Base-by-base conservation (phyloP, 2,888 invertebrate species). In the Tinea pellionella region DNA sequence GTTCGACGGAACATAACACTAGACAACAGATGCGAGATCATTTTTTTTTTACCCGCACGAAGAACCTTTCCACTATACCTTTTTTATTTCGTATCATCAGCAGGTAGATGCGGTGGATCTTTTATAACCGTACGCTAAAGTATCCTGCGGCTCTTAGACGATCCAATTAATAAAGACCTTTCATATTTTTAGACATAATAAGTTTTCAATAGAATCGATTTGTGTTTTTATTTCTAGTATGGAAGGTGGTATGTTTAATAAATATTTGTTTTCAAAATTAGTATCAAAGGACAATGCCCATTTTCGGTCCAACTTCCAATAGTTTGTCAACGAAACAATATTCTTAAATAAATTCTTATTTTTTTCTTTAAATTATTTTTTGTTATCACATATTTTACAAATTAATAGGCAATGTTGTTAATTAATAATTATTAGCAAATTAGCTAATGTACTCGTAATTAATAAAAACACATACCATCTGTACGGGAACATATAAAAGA, bases 161-260 rank as follows among this genome's bases (percentile, higher is more conserved):
- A 75, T 75, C 74, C 79, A 81, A 83, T 84, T 78, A 78, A 70
- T 71, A 67, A 19, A 53, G n/a, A 42, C 18, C 47, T 32, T 47
- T 47, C 47, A 47, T 47, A 13, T 47, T 47, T 13, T 53, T 19
- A 53, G 53, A 53, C 53, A 47, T 47, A 47, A 47, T 47, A 47
- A 47, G 16, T 30, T 37, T 37, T 37, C 43, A 42, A 59, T 24
- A 19, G 59, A 13, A 42, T 19, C 43, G 24, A 42, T 42, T 43
- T 56, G 56, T 56, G 15, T 30, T 56, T 12, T 24, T 56, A 12
- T n/a, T 53, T n/a, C 19, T 19, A 24, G 29, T 56, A 56, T n/a
- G 15, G 18, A 16, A n/a, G n/a, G n/a, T 55, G n/a, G n/a, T 19
- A 16, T 55, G 1, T 15, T 16, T 51, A 13, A 18, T 2, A 15